Evolutionary conservation across 1,140 invertebrate genomes (phyloP), one percentile per base, ranked within the genome.

Genomic region (Probaryconus sp.): DNA sequence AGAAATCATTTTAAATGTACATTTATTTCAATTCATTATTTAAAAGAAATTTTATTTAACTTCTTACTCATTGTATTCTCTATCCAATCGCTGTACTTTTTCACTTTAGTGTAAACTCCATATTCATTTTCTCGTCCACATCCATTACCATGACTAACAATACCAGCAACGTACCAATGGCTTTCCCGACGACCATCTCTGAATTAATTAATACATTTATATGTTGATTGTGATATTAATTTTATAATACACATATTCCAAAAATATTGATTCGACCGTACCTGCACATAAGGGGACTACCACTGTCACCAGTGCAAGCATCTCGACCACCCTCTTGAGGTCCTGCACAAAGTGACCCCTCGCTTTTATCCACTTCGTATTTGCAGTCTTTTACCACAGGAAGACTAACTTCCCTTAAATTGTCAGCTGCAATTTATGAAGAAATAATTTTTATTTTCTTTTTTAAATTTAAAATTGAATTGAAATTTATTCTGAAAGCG

Each of bases 301-400:
- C 94, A 67, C 93, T 94, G 71, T 94, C 93, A 17, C 93, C 93
- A 86, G 94, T 92, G 79, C 95, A 96, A 2, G 95, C 91, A 85
- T 96, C 95, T 79, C 90, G 90, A 1, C 93, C 93, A 13, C 95
- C 95, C 84, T 91, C 88, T 2, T 81, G 64, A 53, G 91, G 88
- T 0, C 95, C 94, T 2, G 94, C 94, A 84, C 95, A 96, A 42
- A 96, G 91, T 83, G 91, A 89, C 21, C 90, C 89, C 0, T 91
- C 89, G 16, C 89, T 88, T 63, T 83, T 81, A 82, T 94, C 93
- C 21, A 89, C 84, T 3, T 76, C 56, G 51, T 92, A 87, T 7
- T 87, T 91, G 76, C 92, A 94, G 1, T 86, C 58, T 0, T 83
- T 51, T 76, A 90, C 81, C 73, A 93, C 90, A 28, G 92, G 92